Conservation (phyloP, 2,888 invertebrate genomes). For the Anaspis maculata region DNA sequence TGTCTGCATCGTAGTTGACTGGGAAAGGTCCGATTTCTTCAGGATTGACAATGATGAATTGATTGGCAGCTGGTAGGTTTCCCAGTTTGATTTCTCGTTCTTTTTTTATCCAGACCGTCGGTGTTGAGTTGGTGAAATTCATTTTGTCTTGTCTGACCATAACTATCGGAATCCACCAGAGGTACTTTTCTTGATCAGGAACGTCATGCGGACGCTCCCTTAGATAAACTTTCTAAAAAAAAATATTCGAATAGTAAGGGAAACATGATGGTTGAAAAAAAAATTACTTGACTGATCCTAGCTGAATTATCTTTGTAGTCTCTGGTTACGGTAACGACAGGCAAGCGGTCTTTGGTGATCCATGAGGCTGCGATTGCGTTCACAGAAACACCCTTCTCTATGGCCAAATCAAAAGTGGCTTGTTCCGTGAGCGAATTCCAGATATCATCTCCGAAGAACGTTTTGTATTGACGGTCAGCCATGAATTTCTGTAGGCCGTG, state of each 20-base stretch:
- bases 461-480: constrained; percentile 58
- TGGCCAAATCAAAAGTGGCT: constrained; percentile 51
- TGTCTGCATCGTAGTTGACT: constrained; percentile 70
- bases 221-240: constrained; percentile 56
- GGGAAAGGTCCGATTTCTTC: constrained; percentile 81
- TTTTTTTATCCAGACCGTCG: constrained; percentile 57
- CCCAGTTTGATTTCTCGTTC: constrained; percentile 46
- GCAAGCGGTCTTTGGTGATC: constrained; percentile 74
- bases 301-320: constrained; percentile 58
- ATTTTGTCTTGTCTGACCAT: constrained; percentile 51
- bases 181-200: constrained; percentile 58
- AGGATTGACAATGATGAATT: constrained; percentile 72
- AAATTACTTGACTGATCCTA: constrained; percentile 53
- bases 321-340: constrained; percentile 62
- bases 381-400: constrained; percentile 52
- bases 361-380: constrained; percentile 69
- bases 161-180: constrained; percentile 70
- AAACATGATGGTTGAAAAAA: background rate
- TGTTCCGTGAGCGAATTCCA: constrained; percentile 67
- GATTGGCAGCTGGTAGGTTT: constrained; percentile 48
- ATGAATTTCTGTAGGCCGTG: constrained; percentile 64
- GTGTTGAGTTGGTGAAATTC: constrained; percentile 50
- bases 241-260: background rate
- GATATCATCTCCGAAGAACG: constrained; percentile 71
- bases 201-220: constrained; percentile 66